Conservation (phyloP, 2,888 invertebrate genomes). For the Melikaiella ostensackeni region DNA sequence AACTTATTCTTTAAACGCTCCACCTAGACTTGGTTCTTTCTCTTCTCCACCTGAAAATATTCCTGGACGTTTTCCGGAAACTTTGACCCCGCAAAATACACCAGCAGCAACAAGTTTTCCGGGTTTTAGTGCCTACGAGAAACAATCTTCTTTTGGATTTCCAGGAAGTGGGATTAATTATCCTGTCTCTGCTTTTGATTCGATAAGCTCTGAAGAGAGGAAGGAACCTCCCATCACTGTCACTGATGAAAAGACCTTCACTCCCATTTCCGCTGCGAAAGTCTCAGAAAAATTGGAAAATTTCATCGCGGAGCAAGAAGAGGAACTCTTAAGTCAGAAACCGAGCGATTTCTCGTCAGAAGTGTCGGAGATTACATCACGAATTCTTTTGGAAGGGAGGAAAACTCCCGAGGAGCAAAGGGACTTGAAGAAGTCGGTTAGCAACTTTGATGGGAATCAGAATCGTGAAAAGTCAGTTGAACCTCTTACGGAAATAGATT, state of each 20-base stretch:
- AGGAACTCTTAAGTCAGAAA: slow-evolving; percentile 49
- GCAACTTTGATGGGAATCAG: slow-evolving; percentile 12
- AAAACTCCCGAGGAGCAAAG: background rate
- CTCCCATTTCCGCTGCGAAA: slow-evolving; percentile 67
- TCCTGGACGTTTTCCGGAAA: slow-evolving; percentile 63
- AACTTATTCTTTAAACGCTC: slow-evolving; percentile 12
- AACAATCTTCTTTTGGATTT: slow-evolving; percentile 40
- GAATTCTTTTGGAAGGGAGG: slow-evolving; percentile 34
- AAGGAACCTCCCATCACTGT: background rate
- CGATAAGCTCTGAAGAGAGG: slow-evolving; percentile 8
- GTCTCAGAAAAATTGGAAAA: slow-evolving; percentile 71
- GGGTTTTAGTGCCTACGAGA: slow-evolving; percentile 58
- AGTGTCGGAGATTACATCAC: slow-evolving; percentile 50
- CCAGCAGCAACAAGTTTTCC: slow-evolving; percentile 68
- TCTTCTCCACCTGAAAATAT: slow-evolving; percentile 63
- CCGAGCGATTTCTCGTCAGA: slow-evolving; percentile 50
- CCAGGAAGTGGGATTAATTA: slow-evolving; percentile 1
- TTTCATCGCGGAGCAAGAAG: slow-evolving; percentile 65
- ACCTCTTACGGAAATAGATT: slow-evolving; percentile 58
- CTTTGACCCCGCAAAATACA: slow-evolving; percentile 73
- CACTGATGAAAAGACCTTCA: slow-evolving; percentile 56
- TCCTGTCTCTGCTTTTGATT: slow-evolving; percentile 9
- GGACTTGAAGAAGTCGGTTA: slow-evolving; percentile 13
- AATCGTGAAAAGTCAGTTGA: slow-evolving; percentile 42
- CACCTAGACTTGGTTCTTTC: slow-evolving; percentile 16